Evolutionary conservation across 2,113 vertebrate genomes (phyloP), one percentile per base, ranked within the genome.

Genomic region (Acanthochromis polyacanthus): DNA sequence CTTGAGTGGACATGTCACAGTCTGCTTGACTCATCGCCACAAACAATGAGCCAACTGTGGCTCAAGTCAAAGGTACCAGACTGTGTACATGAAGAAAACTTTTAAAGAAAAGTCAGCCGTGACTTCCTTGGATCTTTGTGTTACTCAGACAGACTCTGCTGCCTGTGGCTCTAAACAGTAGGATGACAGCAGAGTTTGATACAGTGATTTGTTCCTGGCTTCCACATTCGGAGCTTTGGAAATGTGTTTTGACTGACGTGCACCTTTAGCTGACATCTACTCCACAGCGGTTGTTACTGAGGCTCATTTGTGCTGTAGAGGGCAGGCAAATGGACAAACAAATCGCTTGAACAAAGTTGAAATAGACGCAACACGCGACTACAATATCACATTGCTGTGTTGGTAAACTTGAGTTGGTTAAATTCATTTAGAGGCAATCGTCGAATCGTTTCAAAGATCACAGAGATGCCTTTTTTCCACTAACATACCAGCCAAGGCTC

Each of bases 1-100:
- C 63, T 64, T 71, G 32, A 78, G 59, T 69, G 72, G 58, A 75
- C 73, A 52, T 67, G 62, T 28, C 38, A 25, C 51, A 52, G 43
- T 46, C 22, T 30, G 36, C 19, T 43, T 75, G 78, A 75, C 57
- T 84, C 56, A 74, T 80, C 65, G 32, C 10, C 40, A 30, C 43
- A 55, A 78, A 61, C 10, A 66, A 10, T 30, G 17, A 68, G 55
- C 56, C 56, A 62, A 2, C 69, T 68, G 40, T 80, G 74, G 19
- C 56, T 83, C 22, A 46, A 63, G 52, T 63, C 22, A 48, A 62
- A 67, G 62, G 22, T 55, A 32, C 2, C 55, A 60, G 8, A 40
- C 32, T 28, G 51, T 53, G 8, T 22, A 14, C 23, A 51, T 40
- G 6, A 66, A 36, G 32, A 53, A 55, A 20, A 62, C 25, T 30